Evolutionary conservation across 2,888 invertebrate species (phyloP).

Genomic region (Oscheius sp.): DNA sequence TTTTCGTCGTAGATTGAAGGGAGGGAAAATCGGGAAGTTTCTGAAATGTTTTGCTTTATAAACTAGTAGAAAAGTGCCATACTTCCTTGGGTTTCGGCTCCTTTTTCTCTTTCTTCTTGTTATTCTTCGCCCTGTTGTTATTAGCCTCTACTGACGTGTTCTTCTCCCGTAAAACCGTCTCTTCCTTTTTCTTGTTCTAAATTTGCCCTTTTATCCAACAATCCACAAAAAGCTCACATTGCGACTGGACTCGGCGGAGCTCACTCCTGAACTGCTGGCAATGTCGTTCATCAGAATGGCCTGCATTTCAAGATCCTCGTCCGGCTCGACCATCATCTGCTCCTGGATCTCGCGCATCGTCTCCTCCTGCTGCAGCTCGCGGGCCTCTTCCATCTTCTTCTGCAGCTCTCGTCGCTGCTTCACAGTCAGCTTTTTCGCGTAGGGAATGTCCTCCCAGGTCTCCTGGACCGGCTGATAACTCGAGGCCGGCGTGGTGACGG

Average conservation of each 20-base stretch:
- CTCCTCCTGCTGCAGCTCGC: constrained; percentile 4
- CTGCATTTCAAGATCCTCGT: constrained; percentile 34
- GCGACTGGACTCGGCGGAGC: background rate
- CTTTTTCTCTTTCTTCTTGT: constrained; percentile 19
- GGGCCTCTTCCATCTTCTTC: background rate
- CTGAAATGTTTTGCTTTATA: background rate
- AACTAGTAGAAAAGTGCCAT: no score
- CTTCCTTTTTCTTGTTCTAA: background rate
- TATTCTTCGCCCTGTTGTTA: constrained; percentile 1
- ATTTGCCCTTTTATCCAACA: background rate
- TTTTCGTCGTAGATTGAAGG: background rate
- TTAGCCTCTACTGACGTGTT: background rate
- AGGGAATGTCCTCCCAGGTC: constrained; percentile 37
- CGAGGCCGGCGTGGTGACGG: constrained; percentile 16
- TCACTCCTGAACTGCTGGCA: background rate
- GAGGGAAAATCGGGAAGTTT: background rate
- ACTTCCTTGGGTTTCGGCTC: background rate
- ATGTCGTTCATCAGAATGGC: constrained; percentile 31
- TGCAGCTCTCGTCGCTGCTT: constrained; percentile 13
- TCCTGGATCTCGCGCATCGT: constrained; percentile 2
- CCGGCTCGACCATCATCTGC: constrained; percentile 19
- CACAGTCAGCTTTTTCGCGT: constrained; percentile 14
- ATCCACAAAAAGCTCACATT: background rate
- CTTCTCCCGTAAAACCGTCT: background rate
- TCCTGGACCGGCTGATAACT: constrained; percentile 12